Evolutionary conservation across 1,140 invertebrate genomes (phyloP).

Genomic region (Globodera rostochiensis): DNA sequence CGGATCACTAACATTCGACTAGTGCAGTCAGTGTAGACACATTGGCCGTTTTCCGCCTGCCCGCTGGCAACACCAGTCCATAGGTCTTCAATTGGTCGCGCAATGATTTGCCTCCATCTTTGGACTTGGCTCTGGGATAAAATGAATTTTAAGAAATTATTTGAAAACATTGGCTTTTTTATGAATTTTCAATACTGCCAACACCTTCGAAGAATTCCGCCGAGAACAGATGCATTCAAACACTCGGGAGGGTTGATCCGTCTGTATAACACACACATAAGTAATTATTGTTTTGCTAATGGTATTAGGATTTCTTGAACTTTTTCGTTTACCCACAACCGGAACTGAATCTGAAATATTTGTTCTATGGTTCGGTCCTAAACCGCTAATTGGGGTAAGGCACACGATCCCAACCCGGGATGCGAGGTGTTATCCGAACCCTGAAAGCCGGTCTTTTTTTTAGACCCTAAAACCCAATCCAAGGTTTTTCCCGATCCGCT

Average conservation of each 20-base stretch:
- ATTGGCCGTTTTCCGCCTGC: slow-evolving; percentile 96
- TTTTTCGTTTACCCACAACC: too few species aligned
- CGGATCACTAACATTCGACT: slow-evolving; percentile 77
- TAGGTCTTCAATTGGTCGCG: slow-evolving; percentile 97
- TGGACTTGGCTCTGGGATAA: slow-evolving; percentile 81
- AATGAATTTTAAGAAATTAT: neutral
- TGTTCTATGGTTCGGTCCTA: too few species aligned
- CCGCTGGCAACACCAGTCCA: slow-evolving; percentile 93
- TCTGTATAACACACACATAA: slow-evolving; percentile 13
- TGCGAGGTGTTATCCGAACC: too few species aligned
- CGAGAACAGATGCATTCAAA: slow-evolving; percentile 83
- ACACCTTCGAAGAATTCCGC: slow-evolving; percentile 83
- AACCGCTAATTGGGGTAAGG: too few species aligned
- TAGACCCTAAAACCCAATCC: too few species aligned
- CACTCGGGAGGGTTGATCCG: slow-evolving; percentile 95
- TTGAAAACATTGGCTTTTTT: neutral
- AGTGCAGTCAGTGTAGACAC: slow-evolving; percentile 91
- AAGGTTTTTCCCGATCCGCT: too few species aligned
- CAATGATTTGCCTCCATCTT: slow-evolving; percentile 93
- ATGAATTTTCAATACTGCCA: too few species aligned
- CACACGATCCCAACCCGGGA: too few species aligned
- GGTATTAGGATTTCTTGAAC: too few species aligned
- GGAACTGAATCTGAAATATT: too few species aligned
- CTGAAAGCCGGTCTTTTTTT: too few species aligned
- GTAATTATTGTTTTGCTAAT: too few species aligned